Evolutionary conservation across 1,140 invertebrate species (phyloP), one percentile per base, ranked within the genome.

Genomic region (Euwallacea fornicatus): DNA sequence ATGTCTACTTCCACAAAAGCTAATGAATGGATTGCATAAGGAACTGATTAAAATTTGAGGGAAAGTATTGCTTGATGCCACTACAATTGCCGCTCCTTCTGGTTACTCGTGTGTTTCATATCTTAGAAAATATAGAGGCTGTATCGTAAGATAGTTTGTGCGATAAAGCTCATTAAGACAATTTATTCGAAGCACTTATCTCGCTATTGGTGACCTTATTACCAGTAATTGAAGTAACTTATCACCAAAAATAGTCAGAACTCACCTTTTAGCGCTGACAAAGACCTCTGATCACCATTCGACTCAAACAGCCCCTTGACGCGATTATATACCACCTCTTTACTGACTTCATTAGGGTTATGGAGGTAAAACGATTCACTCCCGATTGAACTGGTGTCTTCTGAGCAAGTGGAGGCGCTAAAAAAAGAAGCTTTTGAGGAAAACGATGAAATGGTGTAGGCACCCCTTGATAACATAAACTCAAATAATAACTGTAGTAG

Each of bases 361-460:
- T 95, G 93, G 43, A 95, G 83, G 76, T 93, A 95, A 83, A 94
- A 95, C 7, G 93, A 91, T 73, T 92, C 88, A 15, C 87, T 86
- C 62, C 75, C 73, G 21, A 75, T 69, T 10, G 70, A 72, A 21
- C 70, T 72, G 6, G 46, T 50, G 9, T 50, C 46, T 10, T 72
- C 72, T 16, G 76, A 77, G 21, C 75, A 77, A 62, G 74, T 80
- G 33, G 78, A 78, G 7, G 73, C 67, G 73, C 75, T 72, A 63
- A 58, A 73, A 76, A 42, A 7, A 46, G 58, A 67, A 41, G 55
- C 15, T 13, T 58, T 61, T 43, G 7, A 43, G 54, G 10, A 50
- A 16, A 47, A 66, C 11, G 46, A 21, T 65, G 62, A 71, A 54
- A 42, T 46, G 59, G 41, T 16, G 11, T 6, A 33, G 42, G 13